Evolutionary conservation across 53 echinoderm and acorn worm genomes (phyloP).

Genomic region (Arbacia lixula): DNA sequence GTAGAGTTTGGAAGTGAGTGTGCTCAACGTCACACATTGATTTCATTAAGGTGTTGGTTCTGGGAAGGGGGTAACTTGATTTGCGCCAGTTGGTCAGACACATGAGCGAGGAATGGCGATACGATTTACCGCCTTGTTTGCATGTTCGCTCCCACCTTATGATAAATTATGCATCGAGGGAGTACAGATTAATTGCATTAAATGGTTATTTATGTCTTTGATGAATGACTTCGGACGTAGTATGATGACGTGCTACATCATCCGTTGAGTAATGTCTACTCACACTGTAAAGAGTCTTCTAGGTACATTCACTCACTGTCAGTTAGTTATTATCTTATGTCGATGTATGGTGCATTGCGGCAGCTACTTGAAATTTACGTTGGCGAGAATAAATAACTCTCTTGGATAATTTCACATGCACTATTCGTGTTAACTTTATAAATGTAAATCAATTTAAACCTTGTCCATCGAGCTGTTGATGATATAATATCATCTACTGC

Average conservation of each 20-base stretch:
- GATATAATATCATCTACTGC: no score
- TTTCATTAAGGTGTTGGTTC: constrained; percentile 5
- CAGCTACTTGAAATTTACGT: no score
- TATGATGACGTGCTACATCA: no score
- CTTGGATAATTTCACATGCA: no score
- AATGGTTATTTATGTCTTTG: not conserved
- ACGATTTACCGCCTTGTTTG: no score
- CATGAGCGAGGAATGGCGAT: constrained; percentile 9
- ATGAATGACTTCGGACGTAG: constrained; percentile 3
- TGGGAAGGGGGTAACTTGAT: constrained; percentile 21
- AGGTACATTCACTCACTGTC: not conserved
- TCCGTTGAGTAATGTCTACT: no score
- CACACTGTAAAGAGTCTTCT: not conserved
- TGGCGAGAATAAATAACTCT: no score
- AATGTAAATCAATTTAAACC: no score
- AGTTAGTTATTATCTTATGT: not conserved
- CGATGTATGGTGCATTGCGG: not conserved
- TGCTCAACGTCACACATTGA: not conserved
- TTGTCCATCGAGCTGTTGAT: no score
- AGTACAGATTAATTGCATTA: constrained; percentile 24
- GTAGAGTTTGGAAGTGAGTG: not conserved
- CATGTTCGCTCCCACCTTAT: no score
- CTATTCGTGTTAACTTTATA: no score
- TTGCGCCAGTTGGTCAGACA: not conserved
- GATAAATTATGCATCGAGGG: not conserved